Evolutionary conservation across 2,797 vertebrate genomes (phyloP).

Genomic region (Sebastes miniatus): DNA sequence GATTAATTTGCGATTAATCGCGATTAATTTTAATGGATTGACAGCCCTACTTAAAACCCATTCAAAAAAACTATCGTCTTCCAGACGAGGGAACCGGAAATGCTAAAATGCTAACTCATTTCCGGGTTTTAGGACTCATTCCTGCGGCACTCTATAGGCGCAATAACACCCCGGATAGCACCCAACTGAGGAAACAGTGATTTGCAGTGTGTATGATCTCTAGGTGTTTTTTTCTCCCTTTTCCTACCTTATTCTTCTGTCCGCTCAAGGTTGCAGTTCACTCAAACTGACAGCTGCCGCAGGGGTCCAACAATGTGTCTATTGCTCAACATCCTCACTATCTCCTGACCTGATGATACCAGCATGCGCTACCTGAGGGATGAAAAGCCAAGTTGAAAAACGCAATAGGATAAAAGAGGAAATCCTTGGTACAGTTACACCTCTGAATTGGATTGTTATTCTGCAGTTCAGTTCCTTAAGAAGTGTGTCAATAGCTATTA

Average conservation of each 20-base stretch:
- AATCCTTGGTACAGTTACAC: slow-evolving; percentile 24
- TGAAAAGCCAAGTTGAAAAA: slow-evolving; percentile 41
- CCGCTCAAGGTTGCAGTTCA: slow-evolving; percentile 55
- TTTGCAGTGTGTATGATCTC: slow-evolving; percentile 17
- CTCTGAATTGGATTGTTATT: slow-evolving; percentile 51
- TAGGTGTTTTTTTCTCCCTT: neutral
- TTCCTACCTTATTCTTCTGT: slow-evolving; percentile 14
- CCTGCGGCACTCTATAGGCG: neutral
- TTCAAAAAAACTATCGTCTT: fast-evolving
- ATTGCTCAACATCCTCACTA: slow-evolving; percentile 62
- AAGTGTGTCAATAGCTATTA: slow-evolving; percentile 75
- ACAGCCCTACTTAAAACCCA: neutral
- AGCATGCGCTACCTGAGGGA: slow-evolving; percentile 48
- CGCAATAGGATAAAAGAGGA: slow-evolving; percentile 52
- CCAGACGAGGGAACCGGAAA: neutral
- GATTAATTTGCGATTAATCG: too few relatives aligned
- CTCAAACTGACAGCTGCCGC: slow-evolving; percentile 73
- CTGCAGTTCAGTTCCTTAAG: slow-evolving; percentile 62
- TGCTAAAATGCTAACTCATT: neutral
- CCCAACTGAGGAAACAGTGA: neutral
- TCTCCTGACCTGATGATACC: slow-evolving; percentile 65
- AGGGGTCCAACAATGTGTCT: slow-evolving; percentile 57
- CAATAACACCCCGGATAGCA: neutral
- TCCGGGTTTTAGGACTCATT: neutral
- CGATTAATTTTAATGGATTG: fast-evolving